These are phyloP conservation scores for Xiphias gladius DNA, from an alignment of 2,113 vertebrate species.

Conservation along the genomic window DNA sequence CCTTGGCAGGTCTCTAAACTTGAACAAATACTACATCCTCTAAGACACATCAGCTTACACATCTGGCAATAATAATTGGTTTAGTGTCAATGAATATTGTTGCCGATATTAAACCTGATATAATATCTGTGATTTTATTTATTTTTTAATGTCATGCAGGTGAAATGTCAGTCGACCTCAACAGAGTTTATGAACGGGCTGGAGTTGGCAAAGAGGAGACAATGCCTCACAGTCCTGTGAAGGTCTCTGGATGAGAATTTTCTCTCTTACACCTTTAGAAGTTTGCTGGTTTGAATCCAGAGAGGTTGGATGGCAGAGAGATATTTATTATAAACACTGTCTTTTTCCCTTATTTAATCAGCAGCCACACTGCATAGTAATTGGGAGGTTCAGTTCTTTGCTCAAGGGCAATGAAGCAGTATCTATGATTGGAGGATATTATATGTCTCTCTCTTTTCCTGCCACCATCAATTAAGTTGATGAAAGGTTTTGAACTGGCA, in stretches of 20 bases:
- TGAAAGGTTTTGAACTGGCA: too few species aligned
- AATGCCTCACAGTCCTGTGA: conserved; percentile 50
- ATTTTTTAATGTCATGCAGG: conserved; percentile 55
- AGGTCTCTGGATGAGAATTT: conserved; percentile 50
- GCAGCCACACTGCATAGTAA: not conserved
- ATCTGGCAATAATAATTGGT: too few species aligned
- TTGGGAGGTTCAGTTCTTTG: not conserved
- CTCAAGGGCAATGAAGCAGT: not conserved
- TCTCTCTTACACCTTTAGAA: not conserved
- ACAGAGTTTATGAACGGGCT: conserved; percentile 80
- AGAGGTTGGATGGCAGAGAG: not conserved
- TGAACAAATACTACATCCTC: too few species aligned
- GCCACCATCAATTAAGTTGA: not conserved
- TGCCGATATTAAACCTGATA: not conserved
- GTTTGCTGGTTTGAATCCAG: not conserved
- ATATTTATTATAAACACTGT: not conserved
- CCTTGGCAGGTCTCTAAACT: too few species aligned
- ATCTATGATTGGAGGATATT: not conserved
- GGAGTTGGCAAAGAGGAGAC: conserved; percentile 75
- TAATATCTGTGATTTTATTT: not conserved
- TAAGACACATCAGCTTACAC: too few species aligned
- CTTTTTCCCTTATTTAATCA: not conserved
- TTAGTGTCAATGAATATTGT: not conserved
- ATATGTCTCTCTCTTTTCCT: not conserved
- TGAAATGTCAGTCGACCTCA: conserved; percentile 77